phyloP scores from a whole-genome alignment of 2,113 vertebrate species.

The Ranitomeya imitator region DNA sequence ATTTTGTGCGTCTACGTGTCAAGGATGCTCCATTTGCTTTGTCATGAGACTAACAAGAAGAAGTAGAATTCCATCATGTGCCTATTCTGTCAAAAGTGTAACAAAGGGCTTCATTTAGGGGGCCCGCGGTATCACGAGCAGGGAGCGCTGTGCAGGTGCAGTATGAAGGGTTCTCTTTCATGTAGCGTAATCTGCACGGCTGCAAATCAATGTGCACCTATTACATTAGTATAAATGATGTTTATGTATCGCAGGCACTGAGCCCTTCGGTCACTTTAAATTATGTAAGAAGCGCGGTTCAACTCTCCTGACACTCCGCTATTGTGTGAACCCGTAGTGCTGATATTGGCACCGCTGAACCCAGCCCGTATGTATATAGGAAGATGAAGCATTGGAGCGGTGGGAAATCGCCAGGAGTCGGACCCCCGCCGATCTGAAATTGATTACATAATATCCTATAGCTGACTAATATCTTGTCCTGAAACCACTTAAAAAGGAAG shows the following conservation, averaged over 20 bases:
- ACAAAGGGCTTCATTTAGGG: constrained; percentile 17
- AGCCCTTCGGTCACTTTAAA: neutral
- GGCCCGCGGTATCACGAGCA: neutral
- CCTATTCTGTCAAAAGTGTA: constrained; percentile 35
- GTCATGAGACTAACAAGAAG: constrained; percentile 33
- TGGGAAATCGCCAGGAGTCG: too few species aligned
- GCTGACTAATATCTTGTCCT: too few species aligned
- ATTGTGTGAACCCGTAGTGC: neutral
- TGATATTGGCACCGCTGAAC: too few species aligned
- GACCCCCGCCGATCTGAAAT: too few species aligned
- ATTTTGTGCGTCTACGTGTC: constrained; percentile 45
- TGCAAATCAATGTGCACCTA: neutral
- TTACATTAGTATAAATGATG: neutral
- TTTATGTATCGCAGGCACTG: neutral
- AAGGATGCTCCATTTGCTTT: constrained; percentile 40
- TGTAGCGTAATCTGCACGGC: neutral
- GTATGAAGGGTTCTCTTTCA: neutral
- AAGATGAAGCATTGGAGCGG: too few species aligned
- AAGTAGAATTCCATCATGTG: constrained; percentile 3
- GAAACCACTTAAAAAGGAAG: too few species aligned
- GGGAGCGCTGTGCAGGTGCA: neutral
- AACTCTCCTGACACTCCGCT: neutral
- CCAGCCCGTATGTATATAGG: too few species aligned
- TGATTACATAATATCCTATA: too few species aligned
- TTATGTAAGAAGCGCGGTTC: neutral